Base-by-base conservation (phyloP, 2,797 vertebrate species). In the Mionectes olivaceus region DNA sequence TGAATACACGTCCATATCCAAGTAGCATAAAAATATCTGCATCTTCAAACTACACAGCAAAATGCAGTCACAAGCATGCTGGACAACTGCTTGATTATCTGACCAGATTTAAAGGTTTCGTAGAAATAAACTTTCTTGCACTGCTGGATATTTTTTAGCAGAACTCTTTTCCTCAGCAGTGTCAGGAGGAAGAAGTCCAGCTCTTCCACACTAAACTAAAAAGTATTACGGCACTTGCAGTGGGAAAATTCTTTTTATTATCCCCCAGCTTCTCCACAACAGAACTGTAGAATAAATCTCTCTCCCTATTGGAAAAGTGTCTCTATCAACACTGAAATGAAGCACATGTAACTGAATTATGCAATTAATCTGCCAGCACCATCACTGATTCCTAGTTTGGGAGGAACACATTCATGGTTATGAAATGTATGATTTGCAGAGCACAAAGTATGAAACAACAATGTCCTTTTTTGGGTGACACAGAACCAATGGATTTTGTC, bases 281-380 rank as follows among this genome's bases (percentile, higher is more conserved):
- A 28, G 6, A 71, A 60, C 37, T 37, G 69, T 56, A 64, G 61
- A 37, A 71, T 23, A 75, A 91, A 83, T 68, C 50, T 69, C 46
- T n/a, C 57, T 88, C 67, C 43, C 24, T 53, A 1, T 3, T 56
- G 50, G 67, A 64, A 75, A 82, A 63, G 41, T 53, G 28, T 10
- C 10, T 35, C 12, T 43, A 71, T 83, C 39, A 56, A 43, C 68
- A 65, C 24, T 60, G 91, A 86, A 86, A 71, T 39, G 18, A n/a
- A 71, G 57, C 70, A 65, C 5, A 0, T 77, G 64, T 44, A 77
- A 37, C 28, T 44, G 41, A 75, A 68, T 92, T 83, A 77, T 35
- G 73, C 67, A 93, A 63, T 76, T 89, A 76, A 69, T 90, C 79
- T 90, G 80, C 92, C 69, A 88, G 57, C 80, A 83, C 19, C 59